Conservation (phyloP, 64 coral and sea anemone genomes). For the Cladopsammia gracilis region DNA sequence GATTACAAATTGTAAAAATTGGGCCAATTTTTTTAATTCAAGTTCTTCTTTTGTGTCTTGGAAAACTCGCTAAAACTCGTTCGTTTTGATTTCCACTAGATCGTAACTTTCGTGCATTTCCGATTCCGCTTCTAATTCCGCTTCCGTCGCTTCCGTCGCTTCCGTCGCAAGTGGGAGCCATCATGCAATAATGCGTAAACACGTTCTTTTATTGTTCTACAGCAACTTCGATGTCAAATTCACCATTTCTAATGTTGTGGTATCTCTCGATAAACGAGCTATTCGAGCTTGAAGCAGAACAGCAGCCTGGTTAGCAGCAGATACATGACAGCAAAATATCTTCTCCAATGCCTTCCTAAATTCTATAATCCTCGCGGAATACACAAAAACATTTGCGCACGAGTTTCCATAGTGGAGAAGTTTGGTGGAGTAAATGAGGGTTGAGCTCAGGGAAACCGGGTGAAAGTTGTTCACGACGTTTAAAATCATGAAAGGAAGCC, state of each 20-base stretch:
- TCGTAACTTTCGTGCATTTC: too few species aligned
- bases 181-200: background rate
- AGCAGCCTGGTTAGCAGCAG: background rate
- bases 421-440: constrained; percentile 24
- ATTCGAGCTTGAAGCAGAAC: background rate
- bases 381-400: constrained; percentile 59
- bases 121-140: too few species aligned
- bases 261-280: constrained; percentile 14
- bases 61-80: too few species aligned
- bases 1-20: too few species aligned
- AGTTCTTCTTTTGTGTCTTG: too few species aligned
- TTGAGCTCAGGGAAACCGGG: background rate
- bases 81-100: too few species aligned
- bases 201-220: background rate
- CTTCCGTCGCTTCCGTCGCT: too few species aligned
- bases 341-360: constrained; percentile 10
- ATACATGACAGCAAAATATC: background rate
- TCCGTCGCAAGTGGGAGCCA: too few species aligned
- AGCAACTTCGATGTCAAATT: background rate
- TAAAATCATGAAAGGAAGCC: constrained; percentile 57
- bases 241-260: background rate
- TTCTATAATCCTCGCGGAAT: constrained; percentile 51
- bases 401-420: constrained; percentile 72
- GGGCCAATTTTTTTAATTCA: too few species aligned
- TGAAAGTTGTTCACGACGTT: constrained; percentile 23